Conservation (phyloP, 2,113 vertebrate genomes). For the Trogon melanurus region DNA sequence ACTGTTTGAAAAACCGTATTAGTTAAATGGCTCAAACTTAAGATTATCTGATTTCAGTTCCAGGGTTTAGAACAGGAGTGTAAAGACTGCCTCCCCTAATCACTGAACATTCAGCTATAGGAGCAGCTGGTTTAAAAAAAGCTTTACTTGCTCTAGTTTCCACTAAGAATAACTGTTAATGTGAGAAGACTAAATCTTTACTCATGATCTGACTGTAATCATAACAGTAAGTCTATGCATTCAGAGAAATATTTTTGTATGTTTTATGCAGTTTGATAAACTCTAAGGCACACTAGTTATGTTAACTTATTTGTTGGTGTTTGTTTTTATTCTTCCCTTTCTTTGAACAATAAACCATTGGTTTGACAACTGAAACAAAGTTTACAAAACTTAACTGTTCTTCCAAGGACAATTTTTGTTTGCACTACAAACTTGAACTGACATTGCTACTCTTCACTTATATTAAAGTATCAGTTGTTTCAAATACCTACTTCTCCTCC, state of each 20-base stretch:
- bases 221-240: slow-evolving; percentile 48
- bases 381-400: slow-evolving; percentile 17
- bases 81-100: background rate
- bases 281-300: background rate
- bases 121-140: background rate
- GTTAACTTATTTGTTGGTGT: background rate
- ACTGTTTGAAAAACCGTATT: background rate
- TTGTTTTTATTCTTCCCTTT: background rate
- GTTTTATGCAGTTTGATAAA: slow-evolving; percentile 61
- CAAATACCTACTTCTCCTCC: background rate
- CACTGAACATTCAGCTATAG: background rate
- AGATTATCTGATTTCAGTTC: background rate
- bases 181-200: background rate
- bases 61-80: background rate
- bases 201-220: background rate
- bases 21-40: background rate
- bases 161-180: background rate
- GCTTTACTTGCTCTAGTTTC: slow-evolving; percentile 6
- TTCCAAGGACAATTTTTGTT: background rate
- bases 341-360: background rate
- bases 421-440: slow-evolving; percentile 18
- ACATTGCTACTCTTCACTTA: background rate
- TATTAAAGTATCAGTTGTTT: slow-evolving; percentile 19
- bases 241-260: slow-evolving; percentile 71
- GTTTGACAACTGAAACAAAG: background rate